Evolutionary conservation across 1,140 invertebrate genomes (phyloP).

Genomic region (Argopecten irradians): DNA sequence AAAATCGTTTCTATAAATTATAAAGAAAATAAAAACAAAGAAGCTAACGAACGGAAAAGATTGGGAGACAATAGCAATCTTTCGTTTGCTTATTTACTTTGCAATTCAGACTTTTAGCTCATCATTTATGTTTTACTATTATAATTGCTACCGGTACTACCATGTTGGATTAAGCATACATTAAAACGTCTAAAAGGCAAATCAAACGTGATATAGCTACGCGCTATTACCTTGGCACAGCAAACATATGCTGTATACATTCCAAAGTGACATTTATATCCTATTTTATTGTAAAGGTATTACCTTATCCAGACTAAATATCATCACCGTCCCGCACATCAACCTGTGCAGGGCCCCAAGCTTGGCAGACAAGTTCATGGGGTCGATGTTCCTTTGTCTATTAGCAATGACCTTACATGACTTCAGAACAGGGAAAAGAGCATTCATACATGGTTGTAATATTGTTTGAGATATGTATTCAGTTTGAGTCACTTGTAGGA

Average conservation of each 20-base stretch:
- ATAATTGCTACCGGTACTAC: neutral
- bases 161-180: neutral
- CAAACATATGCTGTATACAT: neutral
- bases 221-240: neutral
- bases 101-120: neutral
- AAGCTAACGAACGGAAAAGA: too few relatives aligned
- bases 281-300: neutral
- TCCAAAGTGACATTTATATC: neutral
- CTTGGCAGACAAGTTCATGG: neutral
- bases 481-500: neutral
- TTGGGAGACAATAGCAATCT: too few relatives aligned
- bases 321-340: neutral
- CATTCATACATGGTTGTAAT: too few relatives aligned
- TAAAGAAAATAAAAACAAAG: too few relatives aligned
- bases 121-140: neutral
- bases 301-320: constrained; percentile 3
- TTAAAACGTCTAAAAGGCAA: neutral
- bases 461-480: neutral
- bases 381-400: neutral
- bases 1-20: too few relatives aligned
- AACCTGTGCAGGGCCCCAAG: neutral
- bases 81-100: neutral
- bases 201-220: neutral
- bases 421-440: neutral
- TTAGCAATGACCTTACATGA: neutral